Conservation (phyloP, 1,140 invertebrate species). For the Planococcus citri region DNA sequence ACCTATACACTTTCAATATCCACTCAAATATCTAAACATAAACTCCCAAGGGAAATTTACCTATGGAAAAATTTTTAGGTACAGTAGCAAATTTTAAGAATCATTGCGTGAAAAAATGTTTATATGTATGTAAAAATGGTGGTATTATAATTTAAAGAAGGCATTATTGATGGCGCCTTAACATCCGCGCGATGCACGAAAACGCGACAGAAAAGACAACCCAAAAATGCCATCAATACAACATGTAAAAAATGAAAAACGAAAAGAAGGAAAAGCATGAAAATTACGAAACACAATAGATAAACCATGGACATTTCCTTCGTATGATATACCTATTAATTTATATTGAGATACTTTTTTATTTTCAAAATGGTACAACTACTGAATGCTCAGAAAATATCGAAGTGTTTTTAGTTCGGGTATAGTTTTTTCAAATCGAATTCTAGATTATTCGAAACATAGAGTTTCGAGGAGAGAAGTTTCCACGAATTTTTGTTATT, state of each 20-base stretch:
- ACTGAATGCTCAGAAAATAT: background rate
- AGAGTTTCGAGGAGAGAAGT: too few species aligned
- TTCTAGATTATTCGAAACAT: too few species aligned
- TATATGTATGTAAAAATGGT: background rate
- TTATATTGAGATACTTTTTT: background rate
- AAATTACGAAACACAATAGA: background rate
- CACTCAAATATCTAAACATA: too few species aligned
- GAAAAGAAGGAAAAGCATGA: background rate
- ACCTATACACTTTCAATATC: too few species aligned
- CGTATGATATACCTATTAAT: conserved; percentile 4
- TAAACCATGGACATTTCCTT: background rate
- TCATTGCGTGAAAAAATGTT: background rate
- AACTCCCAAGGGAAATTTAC: background rate
- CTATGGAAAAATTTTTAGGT: background rate
- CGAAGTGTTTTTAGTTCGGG: too few species aligned
- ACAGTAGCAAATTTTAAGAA: background rate
- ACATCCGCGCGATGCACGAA: background rate
- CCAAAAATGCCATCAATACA: background rate
- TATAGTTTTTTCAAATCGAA: too few species aligned
- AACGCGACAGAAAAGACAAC: conserved; percentile 1
- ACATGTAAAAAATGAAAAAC: conserved; percentile 1
- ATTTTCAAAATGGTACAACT: background rate
- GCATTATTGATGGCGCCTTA: conserved; percentile 6
- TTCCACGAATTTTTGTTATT: too few species aligned
- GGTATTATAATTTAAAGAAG: conserved; percentile 8